Conservation (phyloP, 2,888 invertebrate genomes). For the Diarsia brunnea region DNA sequence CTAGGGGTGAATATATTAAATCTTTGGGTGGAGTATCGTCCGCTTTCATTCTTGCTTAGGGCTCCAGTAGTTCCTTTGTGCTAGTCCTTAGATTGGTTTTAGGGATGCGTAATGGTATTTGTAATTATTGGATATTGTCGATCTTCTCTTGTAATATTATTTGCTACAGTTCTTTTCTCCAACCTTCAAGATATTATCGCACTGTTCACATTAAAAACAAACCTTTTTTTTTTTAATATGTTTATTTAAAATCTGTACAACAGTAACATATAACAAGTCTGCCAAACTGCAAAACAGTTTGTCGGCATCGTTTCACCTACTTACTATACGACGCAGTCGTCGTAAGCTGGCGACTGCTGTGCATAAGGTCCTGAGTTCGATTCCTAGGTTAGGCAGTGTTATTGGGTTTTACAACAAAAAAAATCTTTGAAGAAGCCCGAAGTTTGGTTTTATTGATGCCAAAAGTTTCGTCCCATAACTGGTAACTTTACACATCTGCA, state of each 20-base stretch:
- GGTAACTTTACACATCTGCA: not conserved
- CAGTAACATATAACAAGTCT: too few relatives aligned
- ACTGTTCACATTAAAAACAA: not conserved
- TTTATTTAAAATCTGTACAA: too few relatives aligned
- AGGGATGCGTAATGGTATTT: constrained; percentile 43
- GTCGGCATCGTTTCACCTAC: too few relatives aligned
- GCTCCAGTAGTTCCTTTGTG: constrained; percentile 40
- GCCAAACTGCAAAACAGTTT: too few relatives aligned
- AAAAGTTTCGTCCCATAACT: not conserved
- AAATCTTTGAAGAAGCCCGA: not conserved
- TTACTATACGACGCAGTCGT: not conserved
- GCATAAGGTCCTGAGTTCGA: too few relatives aligned
- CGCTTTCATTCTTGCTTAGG: constrained; percentile 27
- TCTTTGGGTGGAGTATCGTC: constrained; percentile 11
- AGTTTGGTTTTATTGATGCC: not conserved
- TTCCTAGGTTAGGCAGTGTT: not conserved
- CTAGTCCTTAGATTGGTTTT: constrained; percentile 36
- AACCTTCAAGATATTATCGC: not conserved
- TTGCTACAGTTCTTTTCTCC: constrained; percentile 11
- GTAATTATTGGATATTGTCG: constrained; percentile 31
- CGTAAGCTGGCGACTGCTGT: too few relatives aligned
- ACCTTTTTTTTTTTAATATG: too few relatives aligned
- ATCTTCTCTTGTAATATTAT: constrained; percentile 4
- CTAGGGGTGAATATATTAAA: constrained; percentile 59
- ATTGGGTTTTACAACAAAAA: not conserved